These are phyloP conservation scores for Brachystomella parvula DNA, from an alignment of 1,140 invertebrate genomes.

Conservation along the genomic window DNA sequence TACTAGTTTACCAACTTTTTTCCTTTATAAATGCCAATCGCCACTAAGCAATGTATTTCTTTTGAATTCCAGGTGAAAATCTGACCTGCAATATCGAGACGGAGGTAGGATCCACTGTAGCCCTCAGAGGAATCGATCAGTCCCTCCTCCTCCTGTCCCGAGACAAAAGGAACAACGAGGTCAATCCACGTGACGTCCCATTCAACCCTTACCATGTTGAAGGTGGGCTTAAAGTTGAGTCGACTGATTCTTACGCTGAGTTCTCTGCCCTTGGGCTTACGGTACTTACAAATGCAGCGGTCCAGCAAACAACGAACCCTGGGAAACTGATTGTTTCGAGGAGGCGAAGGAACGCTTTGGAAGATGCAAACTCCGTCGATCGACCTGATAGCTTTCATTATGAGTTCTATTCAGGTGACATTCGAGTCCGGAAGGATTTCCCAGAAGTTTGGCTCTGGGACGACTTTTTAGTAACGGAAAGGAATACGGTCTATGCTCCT, in stretches of 20 bases:
- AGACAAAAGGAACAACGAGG: constrained; percentile 3
- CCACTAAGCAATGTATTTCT: no score
- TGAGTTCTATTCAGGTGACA: background rate
- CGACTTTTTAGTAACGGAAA: constrained; percentile 40
- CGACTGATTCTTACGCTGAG: background rate
- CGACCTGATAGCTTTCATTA: background rate
- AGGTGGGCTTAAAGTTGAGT: background rate
- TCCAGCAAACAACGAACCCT: no score
- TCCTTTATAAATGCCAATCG: no score
- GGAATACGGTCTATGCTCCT: constrained; percentile 41
- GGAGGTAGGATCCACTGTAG: background rate
- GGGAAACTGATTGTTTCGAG: no score
- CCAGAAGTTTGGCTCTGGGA: constrained; percentile 52
- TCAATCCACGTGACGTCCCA: background rate
- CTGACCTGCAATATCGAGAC: background rate
- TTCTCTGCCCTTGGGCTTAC: constrained; percentile 13
- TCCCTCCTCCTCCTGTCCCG: constrained; percentile 7
- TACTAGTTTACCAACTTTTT: no score
- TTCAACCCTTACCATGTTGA: background rate
- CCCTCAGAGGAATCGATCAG: constrained; percentile 19
- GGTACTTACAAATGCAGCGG: constrained; percentile 13
- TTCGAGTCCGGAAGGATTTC: constrained; percentile 9
- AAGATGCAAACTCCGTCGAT: background rate
- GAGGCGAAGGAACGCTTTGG: background rate
- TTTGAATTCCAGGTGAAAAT: constrained; percentile 21